Evolutionary conservation across 2,888 invertebrate genomes (phyloP).

Genomic region (Agrochola macilenta): DNA sequence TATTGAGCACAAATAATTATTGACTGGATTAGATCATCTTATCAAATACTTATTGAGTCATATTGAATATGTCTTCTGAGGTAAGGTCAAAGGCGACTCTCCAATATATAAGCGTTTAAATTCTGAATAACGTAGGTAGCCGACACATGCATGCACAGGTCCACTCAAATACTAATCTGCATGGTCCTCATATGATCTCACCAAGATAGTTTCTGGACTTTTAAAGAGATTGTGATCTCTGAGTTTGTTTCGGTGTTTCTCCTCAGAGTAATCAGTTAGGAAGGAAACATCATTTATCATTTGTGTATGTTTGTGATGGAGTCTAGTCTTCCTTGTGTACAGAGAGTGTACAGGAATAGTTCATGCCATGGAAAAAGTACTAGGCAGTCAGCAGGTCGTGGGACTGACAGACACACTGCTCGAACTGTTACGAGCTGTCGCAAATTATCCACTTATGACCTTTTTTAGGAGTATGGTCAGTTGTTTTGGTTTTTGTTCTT

Average conservation of each 20-base stretch:
- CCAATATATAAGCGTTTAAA: background rate
- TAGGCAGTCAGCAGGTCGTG: background rate
- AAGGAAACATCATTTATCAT: no score
- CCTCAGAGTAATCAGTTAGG: no score
- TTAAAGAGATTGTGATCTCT: no score
- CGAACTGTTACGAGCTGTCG: no score
- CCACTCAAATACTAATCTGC: no score
- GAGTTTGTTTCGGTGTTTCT: no score
- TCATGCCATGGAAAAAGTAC: background rate
- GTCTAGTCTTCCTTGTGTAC: no score
- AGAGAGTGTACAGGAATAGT: no score
- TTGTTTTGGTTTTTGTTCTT: background rate
- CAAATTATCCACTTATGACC: background rate
- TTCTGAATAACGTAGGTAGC: background rate
- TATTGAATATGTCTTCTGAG: background rate
- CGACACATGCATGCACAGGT: no score
- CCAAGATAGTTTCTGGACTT: no score
- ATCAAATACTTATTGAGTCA: background rate
- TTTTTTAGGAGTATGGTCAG: background rate
- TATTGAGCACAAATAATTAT: slow-evolving; percentile 21
- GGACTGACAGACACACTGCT: background rate
- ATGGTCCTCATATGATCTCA: no score
- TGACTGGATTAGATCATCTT: slow-evolving; percentile 24
- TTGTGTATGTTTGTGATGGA: background rate
- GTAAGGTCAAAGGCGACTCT: background rate